Base-by-base conservation (phyloP, 2,113 vertebrate genomes). In the Climacteris rufus region DNA sequence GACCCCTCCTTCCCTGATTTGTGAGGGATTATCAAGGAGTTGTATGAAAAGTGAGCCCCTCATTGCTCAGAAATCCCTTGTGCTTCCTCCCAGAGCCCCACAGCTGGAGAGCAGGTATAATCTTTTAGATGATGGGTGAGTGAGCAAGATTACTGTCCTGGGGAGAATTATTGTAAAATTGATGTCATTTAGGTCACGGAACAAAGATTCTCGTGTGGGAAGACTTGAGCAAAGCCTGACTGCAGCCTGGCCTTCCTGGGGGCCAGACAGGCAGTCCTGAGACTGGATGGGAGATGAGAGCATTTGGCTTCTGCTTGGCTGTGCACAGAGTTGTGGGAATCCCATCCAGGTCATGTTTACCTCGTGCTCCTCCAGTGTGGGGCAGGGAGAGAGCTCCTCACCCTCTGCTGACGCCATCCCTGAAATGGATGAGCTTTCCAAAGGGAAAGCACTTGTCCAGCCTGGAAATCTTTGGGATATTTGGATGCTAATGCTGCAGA, bases 71-170 rank as follows among this genome's bases (percentile, higher is more conserved):
- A 71, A 87, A 71, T 93, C 56, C 25, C 44, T 33, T 21, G 49
- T 37, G 64, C 35, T 70, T 54, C 60, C 11, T 83, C 37, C 39
- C n/a, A 35, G 39, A 88, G 57, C 86, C n/a, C 56, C 33, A 12
- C 60, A 68, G 91, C 64, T 89, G 83, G 49, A 87, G 40, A 84
- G 77, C 50, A 84, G 80, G 69, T 91, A 37, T 79, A 75, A 92
- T 89, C 86, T 90, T 64, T 80, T 18, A 66, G 94, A 82, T 85
- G 71, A 53, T 56, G 82, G 40, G 15, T 50, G 61, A 66, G 40
- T 31, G 82, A 83, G 19, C 60, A 30, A 39, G 74, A 88, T 91
- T 82, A 79, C 15, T 21, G 42, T 81, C 35, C 69, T 8, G 5
- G 44, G 50, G 65, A 95, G 44, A 84, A 85, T 76, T 44, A 68